A percentile compares a stretch with the other conserved stretches of the same genome.
phyloP scores from a whole-genome alignment of 2,888 invertebrate genomes.

The Cremastinae sp. region DNA sequence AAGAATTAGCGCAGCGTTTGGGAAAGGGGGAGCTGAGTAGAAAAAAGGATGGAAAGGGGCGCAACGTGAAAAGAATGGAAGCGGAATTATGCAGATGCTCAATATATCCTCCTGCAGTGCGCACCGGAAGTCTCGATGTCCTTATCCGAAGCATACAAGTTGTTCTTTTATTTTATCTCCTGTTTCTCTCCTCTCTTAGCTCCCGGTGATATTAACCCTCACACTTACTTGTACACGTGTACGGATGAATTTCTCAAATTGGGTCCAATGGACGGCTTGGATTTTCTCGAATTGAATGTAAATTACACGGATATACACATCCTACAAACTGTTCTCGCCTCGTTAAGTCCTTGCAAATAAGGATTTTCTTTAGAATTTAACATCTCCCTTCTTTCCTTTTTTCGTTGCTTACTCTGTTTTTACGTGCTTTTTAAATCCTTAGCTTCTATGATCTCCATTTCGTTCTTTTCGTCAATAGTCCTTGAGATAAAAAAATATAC shows the following conservation, averaged over 20 bases:
- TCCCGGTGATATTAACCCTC: conserved; percentile 6
- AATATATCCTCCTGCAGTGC: conserved; percentile 66
- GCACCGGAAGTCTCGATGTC: conserved; percentile 68
- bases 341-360: conserved; percentile 73
- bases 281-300: conserved; percentile 76
- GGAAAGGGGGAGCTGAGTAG: conserved; percentile 5
- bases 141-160: conserved; percentile 63
- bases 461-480: conserved; percentile 4
- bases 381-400: conserved; percentile 46
- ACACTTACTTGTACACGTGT: neutral
- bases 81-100: conserved; percentile 73
- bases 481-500: no score
- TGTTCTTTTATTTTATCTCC: conserved; percentile 53
- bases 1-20: conserved; percentile 27
- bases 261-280: conserved; percentile 72
- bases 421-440: conserved; percentile 19
- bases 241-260: neutral
- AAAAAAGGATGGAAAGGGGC: conserved; percentile 35
- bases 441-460: conserved; percentile 2
- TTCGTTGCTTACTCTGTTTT: conserved; percentile 6
- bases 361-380: conserved; percentile 45
- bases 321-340: conserved; percentile 68
- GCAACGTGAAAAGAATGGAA: conserved; percentile 53
- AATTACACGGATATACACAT: conserved; percentile 68
- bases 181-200: conserved; percentile 21